Evolutionary conservation across 2,113 vertebrate genomes (phyloP).

Genomic region (Puma concolor): DNA sequence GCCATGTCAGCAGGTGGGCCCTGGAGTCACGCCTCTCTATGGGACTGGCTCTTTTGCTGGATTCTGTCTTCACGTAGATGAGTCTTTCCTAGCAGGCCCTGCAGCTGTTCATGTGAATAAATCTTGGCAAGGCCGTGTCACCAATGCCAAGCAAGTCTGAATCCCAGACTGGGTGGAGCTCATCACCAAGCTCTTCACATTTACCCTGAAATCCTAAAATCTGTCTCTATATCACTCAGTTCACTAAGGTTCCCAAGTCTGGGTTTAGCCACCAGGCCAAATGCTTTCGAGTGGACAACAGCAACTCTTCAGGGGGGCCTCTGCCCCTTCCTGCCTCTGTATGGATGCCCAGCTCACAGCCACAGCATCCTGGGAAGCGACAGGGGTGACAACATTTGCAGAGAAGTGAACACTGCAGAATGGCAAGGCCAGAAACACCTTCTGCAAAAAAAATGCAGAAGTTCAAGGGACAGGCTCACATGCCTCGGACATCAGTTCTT

Average conservation of each 20-base stretch:
- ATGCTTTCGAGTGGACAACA: not conserved
- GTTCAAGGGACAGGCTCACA: not conserved
- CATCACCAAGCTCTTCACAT: not conserved
- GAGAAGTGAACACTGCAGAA: not conserved
- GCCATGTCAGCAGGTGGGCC: fast-evolving
- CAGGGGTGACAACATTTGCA: not conserved
- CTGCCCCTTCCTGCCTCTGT: no score
- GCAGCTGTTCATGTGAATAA: not conserved
- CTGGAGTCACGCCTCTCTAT: not conserved
- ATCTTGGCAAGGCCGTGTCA: not conserved
- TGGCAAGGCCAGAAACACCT: not conserved
- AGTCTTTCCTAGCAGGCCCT: not conserved
- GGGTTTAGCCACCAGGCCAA: fast-evolving
- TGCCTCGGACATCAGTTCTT: not conserved
- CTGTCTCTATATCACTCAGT: not conserved
- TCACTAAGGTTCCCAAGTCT: not conserved
- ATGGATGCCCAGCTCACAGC: fast-evolving
- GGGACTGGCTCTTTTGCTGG: not conserved
- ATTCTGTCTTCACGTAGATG: not conserved
- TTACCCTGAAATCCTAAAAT: not conserved
- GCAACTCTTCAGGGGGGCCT: not conserved
- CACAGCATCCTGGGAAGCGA: not conserved
- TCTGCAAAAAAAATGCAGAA: not conserved
- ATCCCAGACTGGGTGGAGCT: not conserved
- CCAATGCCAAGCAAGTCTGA: not conserved